Evolutionary conservation across 1,140 invertebrate species (phyloP).

Genomic region (Papilio xuthus): DNA sequence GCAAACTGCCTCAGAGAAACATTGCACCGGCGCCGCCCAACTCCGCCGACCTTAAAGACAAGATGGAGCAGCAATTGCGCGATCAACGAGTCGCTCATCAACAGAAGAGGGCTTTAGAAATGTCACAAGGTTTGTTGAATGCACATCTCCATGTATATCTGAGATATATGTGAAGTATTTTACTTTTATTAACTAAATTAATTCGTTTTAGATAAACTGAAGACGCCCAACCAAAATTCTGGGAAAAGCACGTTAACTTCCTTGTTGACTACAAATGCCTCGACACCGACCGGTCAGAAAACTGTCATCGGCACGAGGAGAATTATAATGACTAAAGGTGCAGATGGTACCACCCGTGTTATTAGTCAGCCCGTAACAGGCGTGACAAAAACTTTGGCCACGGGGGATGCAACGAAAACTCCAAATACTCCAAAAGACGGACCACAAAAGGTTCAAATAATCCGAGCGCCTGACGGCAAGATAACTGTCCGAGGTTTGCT

Average conservation of each 20-base stretch:
- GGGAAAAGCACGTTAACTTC: conserved; percentile 87
- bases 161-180: neutral
- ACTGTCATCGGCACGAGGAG: conserved; percentile 86
- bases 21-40: conserved; percentile 80
- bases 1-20: conserved; percentile 84
- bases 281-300: conserved; percentile 84
- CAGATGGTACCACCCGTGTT: conserved; percentile 89
- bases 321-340: conserved; percentile 91
- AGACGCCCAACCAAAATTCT: conserved; percentile 75
- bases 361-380: conserved; percentile 82
- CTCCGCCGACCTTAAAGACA: conserved; percentile 93
- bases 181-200: conserved; percentile 6
- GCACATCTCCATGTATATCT: conserved; percentile 14
- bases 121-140: conserved; percentile 74
- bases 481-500: conserved; percentile 94
- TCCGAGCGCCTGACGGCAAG: conserved; percentile 94
- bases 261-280: conserved; percentile 82
- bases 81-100: conserved; percentile 93
- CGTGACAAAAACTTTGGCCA: conserved; percentile 55
- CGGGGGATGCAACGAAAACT: conserved; percentile 55
- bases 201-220: conserved; percentile 65
- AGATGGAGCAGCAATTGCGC: conserved; percentile 94
- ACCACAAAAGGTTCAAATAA: conserved; percentile 94
- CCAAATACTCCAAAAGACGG: conserved; percentile 76
- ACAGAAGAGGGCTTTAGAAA: conserved; percentile 89